These are phyloP conservation scores for Atrichornis clamosus DNA, from an alignment of 2,113 vertebrate species.

Conservation along the genomic window DNA sequence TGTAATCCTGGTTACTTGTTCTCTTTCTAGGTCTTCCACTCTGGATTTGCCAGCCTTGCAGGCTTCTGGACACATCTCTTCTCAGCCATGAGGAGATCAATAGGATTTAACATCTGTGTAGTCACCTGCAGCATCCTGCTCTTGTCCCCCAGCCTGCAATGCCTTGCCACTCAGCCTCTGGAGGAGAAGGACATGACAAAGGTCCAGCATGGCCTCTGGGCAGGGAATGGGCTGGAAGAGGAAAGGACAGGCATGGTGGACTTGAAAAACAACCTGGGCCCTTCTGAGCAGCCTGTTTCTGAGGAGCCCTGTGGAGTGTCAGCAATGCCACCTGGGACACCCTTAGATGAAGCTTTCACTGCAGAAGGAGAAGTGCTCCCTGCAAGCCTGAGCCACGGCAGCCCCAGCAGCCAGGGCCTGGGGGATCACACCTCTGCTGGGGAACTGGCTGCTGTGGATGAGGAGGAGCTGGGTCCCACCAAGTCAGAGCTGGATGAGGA, in stretches of 20 bases:
- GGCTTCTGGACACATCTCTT: not conserved
- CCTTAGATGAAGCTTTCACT: not conserved
- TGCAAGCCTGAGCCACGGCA: not conserved
- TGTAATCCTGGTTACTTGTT: slow-evolving; percentile 31
- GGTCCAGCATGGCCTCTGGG: not conserved
- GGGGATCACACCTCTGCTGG: not conserved
- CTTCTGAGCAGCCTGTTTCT: slow-evolving; percentile 3
- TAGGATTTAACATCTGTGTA: slow-evolving; percentile 4
- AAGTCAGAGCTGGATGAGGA: not conserved
- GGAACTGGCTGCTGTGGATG: not conserved
- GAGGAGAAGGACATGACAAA: not conserved
- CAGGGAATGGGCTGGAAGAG: not conserved
- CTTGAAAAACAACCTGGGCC: not conserved
- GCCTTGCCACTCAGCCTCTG: slow-evolving; percentile 31
- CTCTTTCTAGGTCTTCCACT: slow-evolving; percentile 40
- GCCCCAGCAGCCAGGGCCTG: not conserved
- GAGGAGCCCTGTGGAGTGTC: slow-evolving; percentile 4
- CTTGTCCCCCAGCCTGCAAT: slow-evolving; percentile 17
- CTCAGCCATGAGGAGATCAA: slow-evolving; percentile 65
- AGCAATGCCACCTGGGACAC: not conserved
- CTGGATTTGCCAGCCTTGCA: not conserved
- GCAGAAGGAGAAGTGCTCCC: not conserved
- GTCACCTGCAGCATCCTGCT: slow-evolving; percentile 67
- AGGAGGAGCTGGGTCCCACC: not conserved
- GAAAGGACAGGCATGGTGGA: not conserved